phyloP scores from a whole-genome alignment of 1,140 invertebrate genomes.

The Hycleus phaleratus region DNA sequence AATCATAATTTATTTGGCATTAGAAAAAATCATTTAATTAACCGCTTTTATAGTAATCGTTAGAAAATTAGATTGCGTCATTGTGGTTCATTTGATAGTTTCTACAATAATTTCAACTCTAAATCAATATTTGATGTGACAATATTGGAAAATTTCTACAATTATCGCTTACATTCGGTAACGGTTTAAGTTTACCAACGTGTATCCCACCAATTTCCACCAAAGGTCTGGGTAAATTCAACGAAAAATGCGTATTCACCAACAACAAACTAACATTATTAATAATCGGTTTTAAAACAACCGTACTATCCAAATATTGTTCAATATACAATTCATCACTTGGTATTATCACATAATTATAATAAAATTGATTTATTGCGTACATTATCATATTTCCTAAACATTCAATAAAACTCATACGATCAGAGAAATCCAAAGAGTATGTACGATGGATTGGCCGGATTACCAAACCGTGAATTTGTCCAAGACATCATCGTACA shows the following conservation, averaged over 20 bases:
- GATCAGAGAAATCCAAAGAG: slow-evolving; percentile 47
- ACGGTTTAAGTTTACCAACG: slow-evolving; percentile 41
- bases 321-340: slow-evolving; percentile 16
- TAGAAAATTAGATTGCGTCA: too few species aligned
- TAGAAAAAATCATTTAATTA: too few species aligned
- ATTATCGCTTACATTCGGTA: slow-evolving; percentile 46
- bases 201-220: slow-evolving; percentile 55
- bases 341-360: slow-evolving; percentile 9
- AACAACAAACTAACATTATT: slow-evolving; percentile 46
- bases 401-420: slow-evolving; percentile 46
- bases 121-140: neutral
- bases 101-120: neutral
- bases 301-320: slow-evolving; percentile 39
- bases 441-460: slow-evolving; percentile 50
- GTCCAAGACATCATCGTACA: slow-evolving; percentile 53
- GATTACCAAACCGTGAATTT: slow-evolving; percentile 47
- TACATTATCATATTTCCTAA: slow-evolving; percentile 40
- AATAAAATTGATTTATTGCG: slow-evolving; percentile 5
- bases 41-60: too few species aligned
- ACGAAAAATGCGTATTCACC: slow-evolving; percentile 49
- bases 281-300: neutral
- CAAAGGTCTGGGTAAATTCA: slow-evolving; percentile 43
- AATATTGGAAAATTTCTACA: neutral
- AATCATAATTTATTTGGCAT: too few species aligned
- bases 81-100: too few species aligned